Evolutionary conservation across 2,888 invertebrate genomes (phyloP).

Genomic region (Athalia rosae): DNA sequence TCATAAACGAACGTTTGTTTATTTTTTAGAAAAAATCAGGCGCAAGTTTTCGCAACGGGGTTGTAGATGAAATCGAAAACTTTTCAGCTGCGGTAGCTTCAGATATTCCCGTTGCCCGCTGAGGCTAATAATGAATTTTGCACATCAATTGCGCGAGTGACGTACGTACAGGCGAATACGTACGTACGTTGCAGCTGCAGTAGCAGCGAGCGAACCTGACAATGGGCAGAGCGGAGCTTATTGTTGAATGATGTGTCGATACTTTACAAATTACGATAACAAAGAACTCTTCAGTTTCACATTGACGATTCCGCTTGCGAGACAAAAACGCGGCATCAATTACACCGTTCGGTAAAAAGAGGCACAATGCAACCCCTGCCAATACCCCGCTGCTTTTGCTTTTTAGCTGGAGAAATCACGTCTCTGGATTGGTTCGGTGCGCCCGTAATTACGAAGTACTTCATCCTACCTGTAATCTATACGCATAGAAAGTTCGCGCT

Average conservation of each 20-base stretch:
- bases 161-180: neutral
- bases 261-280: neutral
- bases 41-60: too few species aligned
- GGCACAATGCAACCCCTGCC: neutral
- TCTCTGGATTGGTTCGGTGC: slow-evolving; percentile 3
- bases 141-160: neutral
- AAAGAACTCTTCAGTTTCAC: neutral
- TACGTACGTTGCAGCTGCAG: neutral
- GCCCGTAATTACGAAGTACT: slow-evolving; percentile 12
- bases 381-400: neutral
- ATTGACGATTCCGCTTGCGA: neutral
- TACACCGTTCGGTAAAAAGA: slow-evolving; percentile 12
- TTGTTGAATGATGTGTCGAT: neutral
- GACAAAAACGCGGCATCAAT: slow-evolving; percentile 10
- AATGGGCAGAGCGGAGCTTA: too few species aligned
- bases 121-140: too few species aligned
- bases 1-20: too few species aligned
- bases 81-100: too few species aligned
- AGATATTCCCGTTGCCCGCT: too few species aligned
- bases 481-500: neutral
- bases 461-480: neutral
- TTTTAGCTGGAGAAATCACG: neutral
- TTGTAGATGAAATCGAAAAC: too few species aligned
- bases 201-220: too few species aligned
- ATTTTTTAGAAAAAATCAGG: too few species aligned